Evolutionary conservation across 2,113 vertebrate genomes (phyloP).

Genomic region (Sinocyclocheilus anshuiensis): DNA sequence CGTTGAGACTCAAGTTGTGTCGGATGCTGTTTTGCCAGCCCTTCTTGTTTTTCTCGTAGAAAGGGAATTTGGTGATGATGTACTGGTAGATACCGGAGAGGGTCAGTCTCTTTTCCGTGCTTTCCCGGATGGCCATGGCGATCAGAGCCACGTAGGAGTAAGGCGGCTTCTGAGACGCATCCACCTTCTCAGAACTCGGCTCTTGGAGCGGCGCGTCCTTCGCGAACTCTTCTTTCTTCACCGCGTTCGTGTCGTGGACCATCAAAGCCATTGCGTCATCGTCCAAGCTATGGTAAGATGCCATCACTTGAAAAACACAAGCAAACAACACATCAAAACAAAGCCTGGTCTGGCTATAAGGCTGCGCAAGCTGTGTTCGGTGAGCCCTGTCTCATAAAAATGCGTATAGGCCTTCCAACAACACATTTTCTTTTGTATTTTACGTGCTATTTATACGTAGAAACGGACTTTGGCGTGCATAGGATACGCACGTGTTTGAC

Average conservation of each 20-base stretch:
- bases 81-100: slow-evolving; percentile 89
- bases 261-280: slow-evolving; percentile 76
- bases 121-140: slow-evolving; percentile 89
- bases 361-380: too few species aligned
- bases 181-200: slow-evolving; percentile 77
- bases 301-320: slow-evolving; percentile 75
- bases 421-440: too few species aligned
- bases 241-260: slow-evolving; percentile 68
- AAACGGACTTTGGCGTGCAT: too few species aligned
- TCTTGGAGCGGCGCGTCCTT: slow-evolving; percentile 74
- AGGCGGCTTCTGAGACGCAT: slow-evolving; percentile 85
- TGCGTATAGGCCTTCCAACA: too few species aligned
- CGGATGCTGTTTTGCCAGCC: slow-evolving; percentile 91
- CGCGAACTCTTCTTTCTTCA: slow-evolving; percentile 71
- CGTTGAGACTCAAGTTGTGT: slow-evolving; percentile 81
- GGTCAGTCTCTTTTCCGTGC: slow-evolving; percentile 85
- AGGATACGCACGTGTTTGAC: too few species aligned
- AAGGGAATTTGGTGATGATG: slow-evolving; percentile 87
- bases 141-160: slow-evolving; percentile 89
- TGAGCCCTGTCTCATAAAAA: too few species aligned
- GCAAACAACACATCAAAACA: slow-evolving; percentile 47
- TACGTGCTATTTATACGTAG: too few species aligned
- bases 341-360: neutral
- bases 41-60: slow-evolving; percentile 91
- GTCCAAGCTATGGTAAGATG: slow-evolving; percentile 78